Percentiles rank a stretch among this genome's conserved stretches.
phyloP scores from a whole-genome alignment of 2,888 invertebrate species.

The Diaphora mendica region DNA sequence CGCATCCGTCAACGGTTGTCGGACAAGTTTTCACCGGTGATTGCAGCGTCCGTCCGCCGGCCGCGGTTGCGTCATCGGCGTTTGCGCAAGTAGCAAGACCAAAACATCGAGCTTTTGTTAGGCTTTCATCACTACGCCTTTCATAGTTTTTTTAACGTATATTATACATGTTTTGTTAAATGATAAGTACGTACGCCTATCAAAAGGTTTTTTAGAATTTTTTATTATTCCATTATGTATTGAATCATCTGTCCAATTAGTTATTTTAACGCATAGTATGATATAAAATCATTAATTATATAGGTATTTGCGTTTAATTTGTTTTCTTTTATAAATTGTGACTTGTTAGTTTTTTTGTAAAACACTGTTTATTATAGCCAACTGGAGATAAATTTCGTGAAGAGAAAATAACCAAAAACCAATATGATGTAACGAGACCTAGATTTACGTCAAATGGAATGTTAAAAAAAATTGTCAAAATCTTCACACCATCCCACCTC shows the following conservation, averaged over 20 bases:
- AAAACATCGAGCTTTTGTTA: slow-evolving; percentile 20
- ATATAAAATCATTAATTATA: background rate
- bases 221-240: background rate
- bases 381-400: slow-evolving; percentile 20
- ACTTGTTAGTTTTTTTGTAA: background rate
- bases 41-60: slow-evolving; percentile 47
- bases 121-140: slow-evolving; percentile 11
- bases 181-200: background rate
- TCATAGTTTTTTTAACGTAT: slow-evolving; percentile 7
- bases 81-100: slow-evolving; percentile 28
- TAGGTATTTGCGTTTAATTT: background rate
- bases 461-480: slow-evolving; percentile 56
- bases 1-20: slow-evolving; percentile 18
- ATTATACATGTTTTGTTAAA: background rate
- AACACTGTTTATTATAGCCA: background rate
- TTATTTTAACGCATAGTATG: background rate
- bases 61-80: slow-evolving; percentile 44
- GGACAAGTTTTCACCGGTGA: slow-evolving; percentile 58
- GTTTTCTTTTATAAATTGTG: background rate
- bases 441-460: slow-evolving; percentile 53
- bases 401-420: slow-evolving; percentile 50
- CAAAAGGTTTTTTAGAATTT: background rate
- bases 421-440: slow-evolving; percentile 53
- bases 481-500: slow-evolving; percentile 56
- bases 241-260: background rate